Evolutionary conservation across 2,113 vertebrate genomes (phyloP), one percentile per base, ranked within the genome.

Genomic region (Lanius collurio): DNA sequence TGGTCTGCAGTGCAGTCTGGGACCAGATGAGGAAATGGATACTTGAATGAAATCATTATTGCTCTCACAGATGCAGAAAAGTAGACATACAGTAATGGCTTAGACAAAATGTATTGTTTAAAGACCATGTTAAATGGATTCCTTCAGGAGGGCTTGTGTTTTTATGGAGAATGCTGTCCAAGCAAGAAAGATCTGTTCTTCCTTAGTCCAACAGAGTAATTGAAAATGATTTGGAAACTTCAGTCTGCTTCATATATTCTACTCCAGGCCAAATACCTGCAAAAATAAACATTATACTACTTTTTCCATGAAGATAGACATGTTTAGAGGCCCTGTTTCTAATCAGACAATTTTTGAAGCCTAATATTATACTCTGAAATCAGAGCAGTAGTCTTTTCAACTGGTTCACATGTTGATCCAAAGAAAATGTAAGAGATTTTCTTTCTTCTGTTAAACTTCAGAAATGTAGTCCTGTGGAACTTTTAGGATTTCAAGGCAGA

Each of bases 1-100:
- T 91, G 67, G 21, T 76, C 65, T 91, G 57, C 87, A 91, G 1
- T 68, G 81, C 80, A 85, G 77, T 85, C 70, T 39, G 41, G 65
- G 74, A 82, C 83, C 80, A 85, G 62, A 91, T 79, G 81, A 94
- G 65, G 89, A 95, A 96, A 96, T 73, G 75, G 81, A 93, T 95
- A 89, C 63, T 74, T 85, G 81, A 75, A 88, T 93, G 74, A 94
- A 95, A 94, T 91, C 44, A 62, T 94, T 96, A 84, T 94, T 92
- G 20, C 52, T 87, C 77, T 87, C 62, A 46, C 70, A 91, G 89
- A 94, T 4, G 13, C 74, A 76, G 83, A 69, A 65, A 94, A 87
- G 83, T 90, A 93, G 91, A 63, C 56, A 37, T 83, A 75, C 22
- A 83, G 87, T 90, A 93, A 94, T 63, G 76, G 77, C 68, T 93